Conservation (phyloP, 2,888 invertebrate genomes). For the Polydrusus pterygomalis region DNA sequence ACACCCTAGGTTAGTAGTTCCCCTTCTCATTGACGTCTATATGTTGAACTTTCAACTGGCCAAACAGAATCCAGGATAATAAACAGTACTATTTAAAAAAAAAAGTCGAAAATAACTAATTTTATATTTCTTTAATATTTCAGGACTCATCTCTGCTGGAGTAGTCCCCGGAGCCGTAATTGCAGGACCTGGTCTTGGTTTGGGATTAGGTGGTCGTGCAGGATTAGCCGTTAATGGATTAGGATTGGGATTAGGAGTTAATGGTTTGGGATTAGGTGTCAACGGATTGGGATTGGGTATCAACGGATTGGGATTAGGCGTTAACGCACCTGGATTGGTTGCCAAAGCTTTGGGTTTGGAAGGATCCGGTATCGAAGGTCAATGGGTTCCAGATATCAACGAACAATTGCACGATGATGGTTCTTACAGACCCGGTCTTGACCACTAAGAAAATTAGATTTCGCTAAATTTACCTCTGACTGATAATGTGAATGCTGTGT, state of each 20-base stretch:
- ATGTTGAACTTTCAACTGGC: no score
- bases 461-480: background rate
- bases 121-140: constrained; percentile 17
- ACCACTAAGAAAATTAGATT: constrained; percentile 29
- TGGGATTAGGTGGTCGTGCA: constrained; percentile 13
- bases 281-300: background rate
- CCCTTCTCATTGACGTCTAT: no score
- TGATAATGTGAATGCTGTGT: constrained; percentile 39
- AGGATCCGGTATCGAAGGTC: constrained; percentile 62
- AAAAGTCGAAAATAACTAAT: background rate
- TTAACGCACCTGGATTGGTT: constrained; percentile 31
- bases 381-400: constrained; percentile 62
- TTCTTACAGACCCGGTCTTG: constrained; percentile 63
- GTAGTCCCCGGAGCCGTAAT: constrained; percentile 43
- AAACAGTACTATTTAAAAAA: background rate
- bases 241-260: constrained; percentile 4
- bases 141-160: constrained; percentile 48
- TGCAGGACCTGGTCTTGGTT: constrained; percentile 27
- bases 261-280: background rate
- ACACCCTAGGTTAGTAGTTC: no score
- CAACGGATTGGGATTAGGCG: constrained; percentile 15
- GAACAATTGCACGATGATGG: constrained; percentile 66
- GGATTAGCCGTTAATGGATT: constrained; percentile 9
- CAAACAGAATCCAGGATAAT: no score
- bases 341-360: constrained; percentile 45